Conservation (phyloP, 2,113 vertebrate species). For the Orthochromis malagaraziensis region DNA sequence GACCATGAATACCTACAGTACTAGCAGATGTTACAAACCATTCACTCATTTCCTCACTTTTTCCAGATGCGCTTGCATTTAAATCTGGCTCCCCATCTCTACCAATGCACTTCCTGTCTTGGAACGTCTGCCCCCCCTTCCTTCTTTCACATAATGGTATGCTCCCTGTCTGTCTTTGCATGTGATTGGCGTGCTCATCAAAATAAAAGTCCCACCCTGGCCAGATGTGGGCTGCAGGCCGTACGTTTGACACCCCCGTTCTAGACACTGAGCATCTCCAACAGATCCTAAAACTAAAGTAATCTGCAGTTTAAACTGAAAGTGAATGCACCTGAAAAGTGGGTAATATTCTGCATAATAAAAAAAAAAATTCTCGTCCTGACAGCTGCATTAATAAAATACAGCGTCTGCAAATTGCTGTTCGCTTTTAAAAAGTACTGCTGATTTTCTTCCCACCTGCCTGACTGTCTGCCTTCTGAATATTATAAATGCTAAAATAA, state of each 20-base stretch:
- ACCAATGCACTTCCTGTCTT: neutral
- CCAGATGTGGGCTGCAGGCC: neutral
- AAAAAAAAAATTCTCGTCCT: neutral
- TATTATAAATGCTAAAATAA: neutral
- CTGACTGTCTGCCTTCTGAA: neutral
- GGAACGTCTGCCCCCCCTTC: neutral
- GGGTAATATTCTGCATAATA: neutral
- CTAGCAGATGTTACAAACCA: neutral
- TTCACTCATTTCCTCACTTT: neutral
- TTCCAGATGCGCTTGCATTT: neutral
- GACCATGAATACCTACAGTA: neutral
- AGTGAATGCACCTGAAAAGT: neutral
- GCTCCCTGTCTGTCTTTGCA: neutral
- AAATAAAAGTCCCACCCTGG: neutral
- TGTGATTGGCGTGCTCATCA: neutral
- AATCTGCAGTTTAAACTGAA: neutral
- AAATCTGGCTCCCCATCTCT: neutral
- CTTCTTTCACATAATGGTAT: neutral
- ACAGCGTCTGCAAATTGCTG: neutral
- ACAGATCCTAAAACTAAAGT: neutral
- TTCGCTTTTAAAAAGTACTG: neutral
- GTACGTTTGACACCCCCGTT: neutral
- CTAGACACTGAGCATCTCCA: neutral
- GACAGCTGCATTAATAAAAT: neutral
- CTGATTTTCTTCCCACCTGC: neutral